Percentiles rank a stretch among this genome's conserved stretches.
Evolutionary conservation across 1,140 invertebrate genomes (phyloP).

Genomic region (Drosophila subobscura): DNA sequence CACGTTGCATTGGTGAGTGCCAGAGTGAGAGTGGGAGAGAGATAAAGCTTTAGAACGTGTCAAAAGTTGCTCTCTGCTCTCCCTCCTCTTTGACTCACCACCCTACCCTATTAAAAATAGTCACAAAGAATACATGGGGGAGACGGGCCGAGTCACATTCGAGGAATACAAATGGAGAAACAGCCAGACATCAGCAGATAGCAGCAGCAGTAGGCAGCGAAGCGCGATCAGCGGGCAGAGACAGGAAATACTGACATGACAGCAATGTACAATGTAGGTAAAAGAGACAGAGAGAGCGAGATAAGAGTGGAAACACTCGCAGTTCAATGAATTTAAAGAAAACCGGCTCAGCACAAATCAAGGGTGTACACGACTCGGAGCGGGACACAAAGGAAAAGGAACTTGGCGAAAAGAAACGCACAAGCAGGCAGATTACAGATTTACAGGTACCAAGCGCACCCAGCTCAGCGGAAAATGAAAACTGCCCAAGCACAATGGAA

Average conservation of each 20-base stretch:
- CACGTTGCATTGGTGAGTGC: constrained; percentile 4
- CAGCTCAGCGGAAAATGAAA: not conserved
- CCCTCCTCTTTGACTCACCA: not conserved
- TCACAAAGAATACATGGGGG: constrained; percentile 6
- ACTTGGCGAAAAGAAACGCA: constrained; percentile 29
- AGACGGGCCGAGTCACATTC: not conserved
- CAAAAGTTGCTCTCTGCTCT: not conserved
- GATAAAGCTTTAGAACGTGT: not conserved
- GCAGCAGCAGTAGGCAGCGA: constrained; percentile 3
- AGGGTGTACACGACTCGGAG: not conserved
- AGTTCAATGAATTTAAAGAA: constrained; percentile 25
- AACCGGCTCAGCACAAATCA: constrained; percentile 40
- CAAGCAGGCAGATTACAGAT: constrained; percentile 10
- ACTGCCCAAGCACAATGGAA: constrained; percentile 10
- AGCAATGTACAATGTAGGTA: constrained; percentile 17
- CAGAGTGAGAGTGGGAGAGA: constrained; percentile 2
- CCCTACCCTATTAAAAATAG: constrained; percentile 11
- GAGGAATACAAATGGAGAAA: constrained; percentile 9
- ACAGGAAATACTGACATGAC: constrained; percentile 34
- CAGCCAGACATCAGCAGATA: constrained; percentile 4
- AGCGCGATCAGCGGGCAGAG: constrained; percentile 20
- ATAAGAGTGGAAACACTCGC: constrained; percentile 28
- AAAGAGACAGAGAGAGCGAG: constrained; percentile 14
- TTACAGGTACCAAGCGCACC: constrained; percentile 26
- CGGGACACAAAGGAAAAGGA: constrained; percentile 12